These are phyloP conservation scores for Hypolimnas misippus DNA, from an alignment of 2,888 invertebrate genomes.

Conservation along the genomic window DNA sequence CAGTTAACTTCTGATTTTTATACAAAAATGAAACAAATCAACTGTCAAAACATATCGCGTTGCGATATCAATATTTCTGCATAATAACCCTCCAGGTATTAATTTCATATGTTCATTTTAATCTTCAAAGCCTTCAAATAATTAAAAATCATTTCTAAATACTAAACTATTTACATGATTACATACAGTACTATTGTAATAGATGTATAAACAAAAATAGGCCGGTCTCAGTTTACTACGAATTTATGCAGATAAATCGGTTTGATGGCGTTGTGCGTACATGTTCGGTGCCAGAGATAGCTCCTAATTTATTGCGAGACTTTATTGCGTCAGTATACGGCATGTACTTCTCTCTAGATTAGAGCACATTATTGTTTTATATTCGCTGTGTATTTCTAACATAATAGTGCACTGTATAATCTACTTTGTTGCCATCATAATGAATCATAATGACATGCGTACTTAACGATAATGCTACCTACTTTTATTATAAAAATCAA, in stretches of 20 bases:
- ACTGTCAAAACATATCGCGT: too few relatives aligned
- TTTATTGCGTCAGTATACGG: slow-evolving; percentile 12
- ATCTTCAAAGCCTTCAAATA: too few relatives aligned
- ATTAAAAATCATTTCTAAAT: too few relatives aligned
- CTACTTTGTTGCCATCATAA: neutral
- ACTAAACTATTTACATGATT: neutral
- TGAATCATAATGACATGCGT: neutral
- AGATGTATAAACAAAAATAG: neutral
- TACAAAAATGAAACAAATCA: too few relatives aligned
- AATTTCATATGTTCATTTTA: too few relatives aligned
- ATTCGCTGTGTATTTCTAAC: neutral
- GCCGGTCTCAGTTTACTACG: slow-evolving; percentile 1
- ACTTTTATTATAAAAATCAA: too few relatives aligned
- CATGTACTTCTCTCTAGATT: slow-evolving; percentile 10
- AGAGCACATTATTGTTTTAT: slow-evolving; percentile 3
- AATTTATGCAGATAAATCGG: slow-evolving; percentile 11
- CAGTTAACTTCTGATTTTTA: too few relatives aligned
- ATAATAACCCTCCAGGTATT: too few relatives aligned
- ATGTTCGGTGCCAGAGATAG: slow-evolving; percentile 15
- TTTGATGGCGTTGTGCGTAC: slow-evolving; percentile 14
- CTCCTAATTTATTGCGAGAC: slow-evolving; percentile 12
- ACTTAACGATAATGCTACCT: too few relatives aligned
- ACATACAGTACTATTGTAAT: neutral
- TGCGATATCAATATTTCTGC: too few relatives aligned
- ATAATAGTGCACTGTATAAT: neutral